phyloP scores from a whole-genome alignment of 2,888 invertebrate genomes.

The Helobdella robusta region DNA sequence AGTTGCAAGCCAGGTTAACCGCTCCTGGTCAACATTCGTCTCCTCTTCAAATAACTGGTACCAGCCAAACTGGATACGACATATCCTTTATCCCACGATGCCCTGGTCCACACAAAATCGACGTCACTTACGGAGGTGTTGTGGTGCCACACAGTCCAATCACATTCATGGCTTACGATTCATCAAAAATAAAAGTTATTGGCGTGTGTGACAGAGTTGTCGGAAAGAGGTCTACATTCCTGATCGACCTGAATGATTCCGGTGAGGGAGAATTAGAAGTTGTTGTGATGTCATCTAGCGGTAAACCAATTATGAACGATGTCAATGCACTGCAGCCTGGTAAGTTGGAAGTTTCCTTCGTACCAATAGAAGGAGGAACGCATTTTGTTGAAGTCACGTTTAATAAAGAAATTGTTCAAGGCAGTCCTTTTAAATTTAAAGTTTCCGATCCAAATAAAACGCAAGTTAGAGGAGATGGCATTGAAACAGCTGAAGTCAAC shows the following conservation, averaged over 20 bases:
- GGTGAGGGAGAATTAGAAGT: constrained; percentile 98
- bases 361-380: constrained; percentile 83
- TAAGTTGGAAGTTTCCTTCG: constrained; percentile 80
- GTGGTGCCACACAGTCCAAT: constrained; percentile 82
- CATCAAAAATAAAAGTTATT: constrained; percentile 64
- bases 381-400: constrained; percentile 83
- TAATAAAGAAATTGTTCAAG: constrained; percentile 54
- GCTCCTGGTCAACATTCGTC: constrained; percentile 12
- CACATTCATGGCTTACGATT: constrained; percentile 71
- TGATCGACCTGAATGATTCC: constrained; percentile 94
- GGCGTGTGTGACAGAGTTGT: constrained; percentile 78
- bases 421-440: constrained; percentile 43
- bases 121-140: constrained; percentile 50
- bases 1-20: constrained; percentile 52
- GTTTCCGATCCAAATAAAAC: constrained; percentile 53
- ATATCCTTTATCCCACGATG: constrained; percentile 20
- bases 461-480: constrained; percentile 75
- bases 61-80: constrained; percentile 18
- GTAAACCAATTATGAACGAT: constrained; percentile 34
- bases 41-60: constrained; percentile 14
- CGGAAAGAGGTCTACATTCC: constrained; percentile 86
- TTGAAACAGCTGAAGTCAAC: constrained; percentile 75
- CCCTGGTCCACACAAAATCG: constrained; percentile 45
- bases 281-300: constrained; percentile 65
- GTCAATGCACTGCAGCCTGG: constrained; percentile 70